Percentiles rank a stretch among this genome's conserved stretches.
Conservation (phyloP, 2,113 vertebrate genomes). For the Cariama cristata region DNA sequence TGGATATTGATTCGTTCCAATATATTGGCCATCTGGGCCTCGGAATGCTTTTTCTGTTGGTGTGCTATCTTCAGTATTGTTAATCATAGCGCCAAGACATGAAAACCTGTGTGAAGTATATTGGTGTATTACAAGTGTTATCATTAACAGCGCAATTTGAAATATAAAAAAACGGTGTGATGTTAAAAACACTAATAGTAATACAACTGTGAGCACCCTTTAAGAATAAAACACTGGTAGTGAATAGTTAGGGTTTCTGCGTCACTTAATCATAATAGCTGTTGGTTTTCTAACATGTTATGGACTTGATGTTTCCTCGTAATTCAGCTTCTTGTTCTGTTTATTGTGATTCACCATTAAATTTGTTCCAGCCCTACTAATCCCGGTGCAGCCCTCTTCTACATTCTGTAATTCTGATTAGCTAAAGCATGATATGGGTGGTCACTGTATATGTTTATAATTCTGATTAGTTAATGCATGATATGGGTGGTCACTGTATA, state of each 20-base stretch:
- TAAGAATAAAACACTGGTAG: not conserved
- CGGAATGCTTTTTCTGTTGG: not conserved
- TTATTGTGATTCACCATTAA: not conserved
- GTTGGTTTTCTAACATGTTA: not conserved
- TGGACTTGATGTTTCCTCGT: not conserved
- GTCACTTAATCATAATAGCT: not conserved
- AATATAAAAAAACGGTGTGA: not conserved
- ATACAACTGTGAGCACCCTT: not conserved
- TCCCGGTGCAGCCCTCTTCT: not conserved
- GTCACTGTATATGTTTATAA: not conserved
- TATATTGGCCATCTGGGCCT: not conserved
- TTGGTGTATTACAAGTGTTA: not conserved
- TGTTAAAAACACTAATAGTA: not conserved
- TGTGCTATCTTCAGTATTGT: not conserved
- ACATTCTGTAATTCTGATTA: not conserved
- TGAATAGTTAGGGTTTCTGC: not conserved
- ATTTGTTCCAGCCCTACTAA: not conserved
- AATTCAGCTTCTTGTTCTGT: not conserved
- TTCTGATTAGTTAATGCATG: not conserved
- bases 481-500: not conserved
- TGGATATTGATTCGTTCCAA: not conserved
- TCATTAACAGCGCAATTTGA: not conserved
- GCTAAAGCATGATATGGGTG: not conserved
- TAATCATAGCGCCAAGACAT: not conserved
- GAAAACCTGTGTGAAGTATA: not conserved